phyloP scores from a whole-genome alignment of 2,113 vertebrate species.

The Callocephalon fimbriatum region DNA sequence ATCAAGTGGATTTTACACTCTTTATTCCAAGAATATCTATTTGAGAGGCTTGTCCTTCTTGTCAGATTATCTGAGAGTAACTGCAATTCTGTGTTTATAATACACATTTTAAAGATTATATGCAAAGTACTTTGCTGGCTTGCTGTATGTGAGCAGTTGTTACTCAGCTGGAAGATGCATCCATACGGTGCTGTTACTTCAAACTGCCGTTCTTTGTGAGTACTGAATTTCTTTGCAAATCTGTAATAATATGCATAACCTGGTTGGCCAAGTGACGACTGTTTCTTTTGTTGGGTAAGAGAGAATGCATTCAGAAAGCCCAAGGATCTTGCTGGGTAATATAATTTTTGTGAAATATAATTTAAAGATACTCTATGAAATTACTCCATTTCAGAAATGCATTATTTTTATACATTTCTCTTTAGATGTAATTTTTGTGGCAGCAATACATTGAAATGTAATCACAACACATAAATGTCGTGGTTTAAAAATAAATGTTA shows the following conservation, averaged over 20 bases:
- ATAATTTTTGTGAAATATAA: not conserved
- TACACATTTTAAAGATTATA: not conserved
- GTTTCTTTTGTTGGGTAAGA: not conserved
- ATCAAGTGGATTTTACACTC: not conserved
- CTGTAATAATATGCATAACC: not conserved
- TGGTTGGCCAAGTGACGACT: rapidly evolving
- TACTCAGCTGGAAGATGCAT: not conserved
- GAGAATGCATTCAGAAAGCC: not conserved
- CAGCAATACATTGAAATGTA: not conserved
- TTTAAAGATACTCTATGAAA: not conserved
- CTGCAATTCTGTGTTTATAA: not conserved
- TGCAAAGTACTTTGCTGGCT: not conserved
- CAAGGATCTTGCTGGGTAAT: not conserved
- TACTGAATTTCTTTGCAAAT: not conserved
- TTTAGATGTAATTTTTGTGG: not conserved
- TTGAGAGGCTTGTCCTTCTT: not conserved
- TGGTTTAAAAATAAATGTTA: not conserved
- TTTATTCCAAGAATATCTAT: not conserved
- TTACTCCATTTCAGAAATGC: not conserved
- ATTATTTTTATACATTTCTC: not conserved
- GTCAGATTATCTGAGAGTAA: not conserved
- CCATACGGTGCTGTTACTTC: not conserved
- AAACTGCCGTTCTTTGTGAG: not conserved
- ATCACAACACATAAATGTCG: not conserved
- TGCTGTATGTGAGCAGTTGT: not conserved